These are phyloP conservation scores for Rhodophaea formosa DNA, from an alignment of 2,888 invertebrate genomes.

Conservation along the genomic window DNA sequence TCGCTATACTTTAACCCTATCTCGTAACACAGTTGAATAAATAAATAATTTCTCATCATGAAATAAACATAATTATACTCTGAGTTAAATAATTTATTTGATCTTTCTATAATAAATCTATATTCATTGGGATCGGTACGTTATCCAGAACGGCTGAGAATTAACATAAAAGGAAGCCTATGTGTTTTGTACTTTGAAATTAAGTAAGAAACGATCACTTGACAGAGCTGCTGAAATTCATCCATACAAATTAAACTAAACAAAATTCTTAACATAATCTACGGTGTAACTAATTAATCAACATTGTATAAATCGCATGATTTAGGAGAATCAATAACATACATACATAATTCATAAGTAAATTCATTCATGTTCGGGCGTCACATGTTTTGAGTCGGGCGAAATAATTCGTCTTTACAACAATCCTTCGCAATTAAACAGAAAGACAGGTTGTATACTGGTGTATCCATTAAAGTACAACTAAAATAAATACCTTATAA, in stretches of 20 bases:
- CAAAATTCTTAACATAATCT: constrained; percentile 58
- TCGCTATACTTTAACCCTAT: constrained; percentile 60
- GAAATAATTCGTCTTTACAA: constrained; percentile 33
- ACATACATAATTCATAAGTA: constrained; percentile 48
- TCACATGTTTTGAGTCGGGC: constrained; percentile 35
- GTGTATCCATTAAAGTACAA: constrained; percentile 76
- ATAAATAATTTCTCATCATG: constrained; percentile 69
- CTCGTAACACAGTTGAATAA: constrained; percentile 53
- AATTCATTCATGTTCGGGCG: constrained; percentile 40
- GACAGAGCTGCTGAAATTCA: constrained; percentile 65
- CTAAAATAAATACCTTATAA: constrained; percentile 80
- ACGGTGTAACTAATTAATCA: constrained; percentile 55
- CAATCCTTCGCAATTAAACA: constrained; percentile 41
- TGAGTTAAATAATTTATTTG: constrained; percentile 68
- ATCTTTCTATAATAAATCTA: constrained; percentile 58
- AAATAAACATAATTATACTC: constrained; percentile 64
- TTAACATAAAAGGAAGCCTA: constrained; percentile 60
- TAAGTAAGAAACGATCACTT: constrained; percentile 59
- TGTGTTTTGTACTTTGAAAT: constrained; percentile 77
- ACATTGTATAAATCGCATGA: constrained; percentile 55
- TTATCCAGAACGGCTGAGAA: constrained; percentile 56
- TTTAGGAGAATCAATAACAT: constrained; percentile 45
- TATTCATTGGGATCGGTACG: constrained; percentile 52
- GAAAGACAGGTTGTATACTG: constrained; percentile 70
- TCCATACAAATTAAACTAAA: constrained; percentile 65